Evolutionary conservation across 2,797 vertebrate genomes (phyloP).

Genomic region (Pelodytes ibericus): DNA sequence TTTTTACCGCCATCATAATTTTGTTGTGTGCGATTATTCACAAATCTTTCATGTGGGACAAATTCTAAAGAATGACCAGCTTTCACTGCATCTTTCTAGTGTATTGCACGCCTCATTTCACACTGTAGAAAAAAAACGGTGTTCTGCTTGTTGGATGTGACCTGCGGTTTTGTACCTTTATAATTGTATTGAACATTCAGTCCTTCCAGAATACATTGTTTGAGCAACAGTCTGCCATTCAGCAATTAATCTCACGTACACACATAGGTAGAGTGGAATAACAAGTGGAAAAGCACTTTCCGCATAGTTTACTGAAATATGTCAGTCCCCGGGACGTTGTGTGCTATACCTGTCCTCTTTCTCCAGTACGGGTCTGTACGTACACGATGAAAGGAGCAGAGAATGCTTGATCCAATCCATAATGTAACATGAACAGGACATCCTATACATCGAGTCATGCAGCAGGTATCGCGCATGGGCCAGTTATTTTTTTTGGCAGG

Average conservation of each 20-base stretch:
- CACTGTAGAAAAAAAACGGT: too few relatives aligned
- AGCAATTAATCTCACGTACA: not conserved
- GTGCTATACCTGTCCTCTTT: not conserved
- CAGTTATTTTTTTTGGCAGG: too few relatives aligned
- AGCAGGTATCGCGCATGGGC: too few relatives aligned
- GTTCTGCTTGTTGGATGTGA: too few relatives aligned
- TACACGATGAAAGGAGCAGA: not conserved
- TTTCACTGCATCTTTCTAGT: too few relatives aligned
- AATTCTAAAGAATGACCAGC: not conserved
- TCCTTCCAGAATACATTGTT: slow-evolving; percentile 1
- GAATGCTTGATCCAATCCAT: too few relatives aligned
- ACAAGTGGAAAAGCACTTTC: not conserved
- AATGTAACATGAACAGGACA: too few relatives aligned
- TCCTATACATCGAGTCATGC: too few relatives aligned
- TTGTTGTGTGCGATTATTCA: too few relatives aligned
- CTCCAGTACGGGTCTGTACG: too few relatives aligned
- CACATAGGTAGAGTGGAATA: not conserved
- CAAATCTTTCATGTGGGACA: not conserved
- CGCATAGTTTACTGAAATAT: not conserved
- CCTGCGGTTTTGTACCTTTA: not conserved
- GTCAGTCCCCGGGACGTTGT: not conserved
- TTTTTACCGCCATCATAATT: too few relatives aligned
- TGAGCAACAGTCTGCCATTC: not conserved
- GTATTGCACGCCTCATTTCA: too few relatives aligned
- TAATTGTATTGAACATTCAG: not conserved